A percentile compares a stretch with the other conserved stretches of the same genome.
Evolutionary conservation across 2,888 invertebrate genomes (phyloP).

Genomic region (Thera britannica): DNA sequence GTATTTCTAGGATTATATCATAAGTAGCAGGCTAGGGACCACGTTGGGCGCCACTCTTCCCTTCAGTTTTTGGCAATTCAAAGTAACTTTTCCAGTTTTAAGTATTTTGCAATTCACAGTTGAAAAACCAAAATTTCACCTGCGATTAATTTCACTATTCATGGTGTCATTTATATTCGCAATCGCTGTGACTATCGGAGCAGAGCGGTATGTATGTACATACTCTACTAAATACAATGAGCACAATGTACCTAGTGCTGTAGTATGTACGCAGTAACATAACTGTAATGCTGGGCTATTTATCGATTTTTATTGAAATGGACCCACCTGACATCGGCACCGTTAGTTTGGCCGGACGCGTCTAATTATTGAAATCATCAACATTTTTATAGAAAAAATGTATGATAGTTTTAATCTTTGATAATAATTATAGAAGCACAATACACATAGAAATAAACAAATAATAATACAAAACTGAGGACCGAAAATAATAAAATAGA

Average conservation of each 20-base stretch:
- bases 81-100: no score
- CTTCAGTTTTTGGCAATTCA: no score
- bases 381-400: conserved; percentile 13
- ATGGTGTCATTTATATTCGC: conserved; percentile 29
- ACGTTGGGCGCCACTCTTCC: not conserved
- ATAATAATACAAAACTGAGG: no score
- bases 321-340: conserved; percentile 62
- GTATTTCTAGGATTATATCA: not conserved
- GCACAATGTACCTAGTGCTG: conserved; percentile 26
- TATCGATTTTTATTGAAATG: conserved; percentile 71
- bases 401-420: not conserved
- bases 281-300: conserved; percentile 57
- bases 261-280: conserved; percentile 46
- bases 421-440: not conserved
- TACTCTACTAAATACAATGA: conserved; percentile 33
- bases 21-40: no score
- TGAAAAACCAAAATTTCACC: not conserved
- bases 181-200: conserved; percentile 36
- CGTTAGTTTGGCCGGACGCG: conserved; percentile 68
- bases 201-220: conserved; percentile 32
- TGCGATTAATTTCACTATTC: conserved; percentile 37
- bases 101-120: no score
- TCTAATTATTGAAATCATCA: conserved; percentile 61
- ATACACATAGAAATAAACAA: not conserved
- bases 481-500: no score